A percentile compares a stretch with the other conserved stretches of the same genome.
Conservation (phyloP, 2,888 invertebrate genomes). For the Cheilosia variabilis region DNA sequence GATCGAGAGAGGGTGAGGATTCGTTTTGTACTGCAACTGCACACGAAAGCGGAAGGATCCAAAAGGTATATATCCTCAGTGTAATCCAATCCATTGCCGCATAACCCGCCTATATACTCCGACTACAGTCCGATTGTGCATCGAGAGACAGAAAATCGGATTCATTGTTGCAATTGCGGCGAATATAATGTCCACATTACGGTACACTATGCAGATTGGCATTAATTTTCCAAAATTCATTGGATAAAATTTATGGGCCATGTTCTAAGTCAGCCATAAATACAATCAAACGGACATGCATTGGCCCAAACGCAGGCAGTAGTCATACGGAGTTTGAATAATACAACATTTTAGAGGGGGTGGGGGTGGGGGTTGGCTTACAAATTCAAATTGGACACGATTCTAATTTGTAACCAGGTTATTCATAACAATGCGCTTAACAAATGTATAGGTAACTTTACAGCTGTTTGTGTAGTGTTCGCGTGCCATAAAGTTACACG, state of each 20-base stretch:
- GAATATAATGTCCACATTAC: conserved; percentile 74
- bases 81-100: conserved; percentile 69
- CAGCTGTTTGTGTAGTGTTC: no score
- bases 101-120: conserved; percentile 41
- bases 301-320: conserved; percentile 9
- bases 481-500: no score
- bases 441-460: no score
- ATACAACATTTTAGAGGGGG: conserved; percentile 36
- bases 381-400: conserved; percentile 74
- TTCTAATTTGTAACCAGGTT: conserved; percentile 66
- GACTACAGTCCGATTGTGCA: not conserved
- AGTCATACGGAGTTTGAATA: conserved; percentile 53
- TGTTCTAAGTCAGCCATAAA: conserved; percentile 75
- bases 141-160: conserved; percentile 66
- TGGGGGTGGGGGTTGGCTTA: conserved; percentile 19
- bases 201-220: conserved; percentile 76
- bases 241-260: conserved; percentile 72
- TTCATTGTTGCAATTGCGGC: conserved; percentile 76
- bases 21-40: conserved; percentile 15
- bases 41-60: conserved; percentile 53
- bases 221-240: conserved; percentile 76
- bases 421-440: conserved; percentile 38
- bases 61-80: conserved; percentile 42
- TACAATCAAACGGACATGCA: conserved; percentile 68
- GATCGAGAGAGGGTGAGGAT: not conserved